Evolutionary conservation across 1,140 invertebrate species (phyloP), one percentile per base, ranked within the genome.

Genomic region (Scaptomyza graminum): DNA sequence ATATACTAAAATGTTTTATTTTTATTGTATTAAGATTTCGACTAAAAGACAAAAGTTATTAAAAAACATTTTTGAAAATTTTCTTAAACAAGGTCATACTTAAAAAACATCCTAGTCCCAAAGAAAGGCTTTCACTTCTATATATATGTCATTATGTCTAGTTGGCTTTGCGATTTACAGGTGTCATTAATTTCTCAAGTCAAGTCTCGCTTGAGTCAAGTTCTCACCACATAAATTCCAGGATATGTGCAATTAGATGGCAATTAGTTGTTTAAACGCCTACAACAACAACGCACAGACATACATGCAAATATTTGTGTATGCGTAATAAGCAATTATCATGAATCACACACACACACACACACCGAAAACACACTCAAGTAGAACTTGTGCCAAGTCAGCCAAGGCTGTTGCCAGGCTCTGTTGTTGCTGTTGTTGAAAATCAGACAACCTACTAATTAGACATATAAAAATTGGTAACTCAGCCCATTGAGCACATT

Each of bases 241-340:
- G 66, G 55, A 70, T 70, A 59, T 63, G 52, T 64, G 66, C 66
- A 74, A 74, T 75, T 71, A 71, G 72, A 63, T 43, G 54, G 60
- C 67, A 71, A 71, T 65, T 75, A 71, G 54, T 59, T 71, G 55
- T 55, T 71, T 75, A 55, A 75, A 59, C 55, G 60, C 54, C 56
- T 66, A 28, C 31, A 41, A 34, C 51, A 34, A 28, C 28, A 6
- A 34, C 47, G 22, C 37, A 37, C 25, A 37, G 31, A 55, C 49
- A 61, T 15, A 18, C 54, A 9, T 69, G 57, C 52, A 57, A 55
- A 73, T 64, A 68, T 74, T 74, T 73, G 49, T 73, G 49, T 57
- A 31, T 68, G 70, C 63, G 70, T 69, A 80, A 79, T 80, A 75
- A 79, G 78, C 67, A 72, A 79, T 79, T 80, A 79, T 55, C 78